A percentile compares a stretch with the other conserved stretches of the same genome.
phyloP scores from a whole-genome alignment of 1,140 invertebrate genomes.

The Ceratosolen fusciceps region DNA sequence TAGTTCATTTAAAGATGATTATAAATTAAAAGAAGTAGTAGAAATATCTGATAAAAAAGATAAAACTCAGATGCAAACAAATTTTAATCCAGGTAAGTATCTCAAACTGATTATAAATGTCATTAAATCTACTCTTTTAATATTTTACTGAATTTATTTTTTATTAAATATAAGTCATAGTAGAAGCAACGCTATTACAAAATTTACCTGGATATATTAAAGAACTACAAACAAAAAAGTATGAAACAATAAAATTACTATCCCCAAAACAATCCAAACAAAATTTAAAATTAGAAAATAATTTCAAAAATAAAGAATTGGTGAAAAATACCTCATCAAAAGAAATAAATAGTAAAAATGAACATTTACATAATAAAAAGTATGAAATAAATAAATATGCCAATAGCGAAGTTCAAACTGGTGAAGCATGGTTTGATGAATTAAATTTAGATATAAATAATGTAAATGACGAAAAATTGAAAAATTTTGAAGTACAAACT shows the following conservation, averaged over 20 bases:
- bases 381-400: not conserved
- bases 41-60: not conserved
- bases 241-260: not conserved
- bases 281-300: conserved; percentile 1
- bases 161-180: not conserved
- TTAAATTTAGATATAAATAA: too few relatives aligned
- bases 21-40: conserved; percentile 2
- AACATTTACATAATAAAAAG: not conserved
- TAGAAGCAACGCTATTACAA: conserved; percentile 36
- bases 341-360: conserved; percentile 23
- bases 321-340: not conserved
- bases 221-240: conserved; percentile 21
- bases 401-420: not conserved
- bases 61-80: not conserved
- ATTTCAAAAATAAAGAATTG: not conserved
- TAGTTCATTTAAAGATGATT: not conserved
- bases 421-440: not conserved
- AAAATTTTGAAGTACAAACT: conserved; percentile 11
- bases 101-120: not conserved
- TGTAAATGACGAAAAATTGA: conserved; percentile 3
- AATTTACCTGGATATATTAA: conserved; percentile 38
- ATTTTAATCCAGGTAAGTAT: conserved; percentile 17
- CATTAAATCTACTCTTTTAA: not conserved
- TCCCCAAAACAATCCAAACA: conserved; percentile 8
- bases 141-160: conserved; percentile 7